Evolutionary conservation across 2,888 invertebrate genomes (phyloP), one percentile per base, ranked within the genome.

Genomic region (Meandrusa payeni): DNA sequence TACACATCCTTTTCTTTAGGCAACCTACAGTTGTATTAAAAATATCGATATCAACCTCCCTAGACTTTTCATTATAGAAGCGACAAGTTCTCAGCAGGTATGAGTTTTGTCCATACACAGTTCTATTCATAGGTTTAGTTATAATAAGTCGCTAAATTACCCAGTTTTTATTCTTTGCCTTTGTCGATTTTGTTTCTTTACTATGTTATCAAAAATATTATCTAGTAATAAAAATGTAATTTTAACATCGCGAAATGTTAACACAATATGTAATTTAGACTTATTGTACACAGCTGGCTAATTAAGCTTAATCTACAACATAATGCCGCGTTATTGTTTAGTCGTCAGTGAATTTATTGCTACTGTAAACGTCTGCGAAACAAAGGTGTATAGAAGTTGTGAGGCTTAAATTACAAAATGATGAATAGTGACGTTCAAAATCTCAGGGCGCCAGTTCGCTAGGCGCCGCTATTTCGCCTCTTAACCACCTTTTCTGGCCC

Each of bases 401-500:
- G 36, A 28, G 41, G 46, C 42, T 49, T 52, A 49, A 50, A 53
- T 56, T 54, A 56, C 52, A 51, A 51, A 50, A 53, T 61, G 54
- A 63, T 61, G 59, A 60, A 66, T 58, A 57, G 50, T 52, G 57
- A 54, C 59, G 48, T 57, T 65, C 55, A 56, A 60, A 63, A 57
- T 60, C 57, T 58, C 54, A 56, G 59, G 48, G 56, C 49, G 36
- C 19, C 38, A 4, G 46, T 43, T 48, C 41, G 46, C 31, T 38
- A 28, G 24, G 36, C 26, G 41, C 19, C 33, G 45, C 41, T 20
- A 27, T 33, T 47, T 42, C 39, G 37, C 50, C 50, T 50, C 52
- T 56, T 43, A 50, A 53, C 54, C 61, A 59, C 74, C 72, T 71
- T 60, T 54, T 51, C 55, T 65, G 69, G 50, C 53, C 62, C 60